Percentiles rank a stretch among this genome's conserved stretches.
Evolutionary conservation across 2,888 invertebrate species (phyloP).

Genomic region (Anarsia innoxiella): DNA sequence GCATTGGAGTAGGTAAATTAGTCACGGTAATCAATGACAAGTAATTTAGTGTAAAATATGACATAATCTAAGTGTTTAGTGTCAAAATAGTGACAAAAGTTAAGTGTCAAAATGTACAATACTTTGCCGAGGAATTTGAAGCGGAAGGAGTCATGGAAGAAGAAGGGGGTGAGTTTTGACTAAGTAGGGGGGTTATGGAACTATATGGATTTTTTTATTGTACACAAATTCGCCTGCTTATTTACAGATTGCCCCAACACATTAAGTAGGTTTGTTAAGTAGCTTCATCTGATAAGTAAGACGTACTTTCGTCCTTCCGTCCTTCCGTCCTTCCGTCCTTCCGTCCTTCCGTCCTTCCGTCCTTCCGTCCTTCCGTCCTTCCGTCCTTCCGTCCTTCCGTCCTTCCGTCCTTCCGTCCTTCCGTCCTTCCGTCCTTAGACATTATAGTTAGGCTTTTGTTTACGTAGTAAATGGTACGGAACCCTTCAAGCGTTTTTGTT

Average conservation of each 20-base stretch:
- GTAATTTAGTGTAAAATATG: too few species aligned
- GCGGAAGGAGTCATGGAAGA: slow-evolving; percentile 58
- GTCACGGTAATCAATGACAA: too few species aligned
- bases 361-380: slow-evolving; percentile 8
- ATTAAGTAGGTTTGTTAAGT: too few species aligned
- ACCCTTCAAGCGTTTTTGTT: slow-evolving; percentile 10
- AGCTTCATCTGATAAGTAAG: too few species aligned
- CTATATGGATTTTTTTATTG: too few species aligned
- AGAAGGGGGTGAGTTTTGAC: slow-evolving; percentile 55
- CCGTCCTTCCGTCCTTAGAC: slow-evolving; percentile 7
- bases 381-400: slow-evolving; percentile 8
- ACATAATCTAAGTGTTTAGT: background rate
- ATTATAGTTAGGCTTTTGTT: too few species aligned
- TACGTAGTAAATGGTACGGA: slow-evolving; percentile 2
- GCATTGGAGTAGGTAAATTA: too few species aligned
- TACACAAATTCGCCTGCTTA: too few species aligned
- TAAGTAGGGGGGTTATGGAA: too few species aligned
- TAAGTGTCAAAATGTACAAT: slow-evolving; percentile 24
- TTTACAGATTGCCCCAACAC: too few species aligned
- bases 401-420: slow-evolving; percentile 9
- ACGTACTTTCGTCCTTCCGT: slow-evolving; percentile 7
- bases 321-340: slow-evolving; percentile 8
- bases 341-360: slow-evolving; percentile 7
- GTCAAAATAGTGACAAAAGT: background rate
- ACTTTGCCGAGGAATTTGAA: slow-evolving; percentile 48